These are phyloP conservation scores for Toxotes jaculatrix DNA, from an alignment of 2,113 vertebrate species.

Conservation along the genomic window DNA sequence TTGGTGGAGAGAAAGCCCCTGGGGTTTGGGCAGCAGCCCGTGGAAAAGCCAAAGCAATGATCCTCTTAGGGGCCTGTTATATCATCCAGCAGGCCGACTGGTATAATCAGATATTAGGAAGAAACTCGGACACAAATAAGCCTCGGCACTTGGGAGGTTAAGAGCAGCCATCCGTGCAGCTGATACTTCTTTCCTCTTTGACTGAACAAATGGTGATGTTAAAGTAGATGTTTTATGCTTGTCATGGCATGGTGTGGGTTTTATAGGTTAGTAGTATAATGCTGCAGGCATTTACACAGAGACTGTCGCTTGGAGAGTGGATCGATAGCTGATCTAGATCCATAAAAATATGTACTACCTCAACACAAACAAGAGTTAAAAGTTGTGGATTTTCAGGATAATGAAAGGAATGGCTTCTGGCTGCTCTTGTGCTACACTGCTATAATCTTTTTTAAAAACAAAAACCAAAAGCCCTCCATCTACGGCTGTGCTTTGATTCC, in stretches of 20 bases:
- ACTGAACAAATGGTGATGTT: neutral
- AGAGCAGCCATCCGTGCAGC: neutral
- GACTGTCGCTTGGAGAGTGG: neutral
- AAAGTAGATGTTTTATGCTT: neutral
- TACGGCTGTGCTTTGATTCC: conserved; percentile 44
- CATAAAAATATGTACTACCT: neutral
- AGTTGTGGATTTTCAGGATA: conserved; percentile 7
- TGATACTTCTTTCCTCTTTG: neutral
- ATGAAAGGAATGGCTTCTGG: conserved; percentile 24
- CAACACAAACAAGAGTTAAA: conserved; percentile 2
- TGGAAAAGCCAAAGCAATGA: conserved; percentile 74
- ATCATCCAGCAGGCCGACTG: conserved; percentile 69
- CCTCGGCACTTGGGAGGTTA: conserved; percentile 31
- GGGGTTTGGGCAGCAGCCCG: conserved; percentile 60
- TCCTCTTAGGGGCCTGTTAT: conserved; percentile 79
- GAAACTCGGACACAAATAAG: conserved; percentile 53
- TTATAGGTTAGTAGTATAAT: neutral
- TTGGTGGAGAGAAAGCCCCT: conserved; percentile 47
- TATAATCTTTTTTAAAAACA: conserved; percentile 9
- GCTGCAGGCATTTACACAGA: too few species aligned
- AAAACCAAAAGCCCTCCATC: conserved; percentile 18
- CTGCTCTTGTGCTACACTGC: conserved; percentile 23
- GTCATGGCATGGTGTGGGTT: neutral
- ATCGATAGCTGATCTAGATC: neutral
- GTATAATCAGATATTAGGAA: conserved; percentile 76